Percentiles rank a stretch among this genome's conserved stretches.
Conservation (phyloP, 2,113 vertebrate genomes). For the Phainopepla nitens region DNA sequence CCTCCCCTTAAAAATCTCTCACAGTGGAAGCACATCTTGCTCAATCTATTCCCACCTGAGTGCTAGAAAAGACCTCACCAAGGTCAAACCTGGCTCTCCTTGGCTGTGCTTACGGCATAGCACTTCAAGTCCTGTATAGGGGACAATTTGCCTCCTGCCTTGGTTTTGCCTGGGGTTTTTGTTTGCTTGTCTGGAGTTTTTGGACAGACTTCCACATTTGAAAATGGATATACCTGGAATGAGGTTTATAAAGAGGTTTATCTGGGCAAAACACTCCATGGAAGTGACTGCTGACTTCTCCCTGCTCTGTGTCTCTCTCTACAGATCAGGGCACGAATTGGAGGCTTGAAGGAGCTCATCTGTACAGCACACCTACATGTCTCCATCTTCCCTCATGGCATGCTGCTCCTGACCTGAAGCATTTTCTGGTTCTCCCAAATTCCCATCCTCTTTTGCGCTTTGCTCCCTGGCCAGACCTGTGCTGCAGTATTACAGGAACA, state of each 20-base stretch:
- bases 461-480: conserved; percentile 12
- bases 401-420: background rate
- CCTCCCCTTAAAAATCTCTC: background rate
- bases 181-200: background rate
- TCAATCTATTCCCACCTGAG: background rate
- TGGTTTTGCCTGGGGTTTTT: background rate
- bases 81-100: background rate
- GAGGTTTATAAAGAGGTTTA: background rate
- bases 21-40: background rate
- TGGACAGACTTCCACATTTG: background rate
- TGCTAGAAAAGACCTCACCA: background rate
- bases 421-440: conserved; percentile 13
- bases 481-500: conserved; percentile 29
- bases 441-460: background rate
- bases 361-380: background rate
- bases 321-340: background rate
- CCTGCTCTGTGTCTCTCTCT: background rate
- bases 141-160: background rate
- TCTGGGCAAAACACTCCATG: background rate
- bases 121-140: background rate
- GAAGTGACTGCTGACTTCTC: background rate
- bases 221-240: background rate
- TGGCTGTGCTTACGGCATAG: background rate
- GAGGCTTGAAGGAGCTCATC: background rate
- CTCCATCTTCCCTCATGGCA: background rate